phyloP scores from a whole-genome alignment of 2,113 vertebrate species.

The Scomber japonicus region DNA sequence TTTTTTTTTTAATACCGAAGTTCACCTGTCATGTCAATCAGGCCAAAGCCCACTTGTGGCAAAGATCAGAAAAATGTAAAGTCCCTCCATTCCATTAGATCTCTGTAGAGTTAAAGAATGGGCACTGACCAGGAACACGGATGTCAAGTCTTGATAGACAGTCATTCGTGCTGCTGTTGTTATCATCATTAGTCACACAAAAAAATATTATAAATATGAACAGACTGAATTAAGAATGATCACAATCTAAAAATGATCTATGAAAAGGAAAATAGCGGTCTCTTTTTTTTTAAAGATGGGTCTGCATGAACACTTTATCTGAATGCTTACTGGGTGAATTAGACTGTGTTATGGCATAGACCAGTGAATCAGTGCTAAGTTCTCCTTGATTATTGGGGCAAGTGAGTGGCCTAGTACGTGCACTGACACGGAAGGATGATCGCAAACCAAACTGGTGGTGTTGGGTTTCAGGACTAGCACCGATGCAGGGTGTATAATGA shows the following conservation, averaged over 20 bases:
- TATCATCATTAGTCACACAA: too few species aligned
- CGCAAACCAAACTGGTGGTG: background rate
- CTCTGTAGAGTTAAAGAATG: too few species aligned
- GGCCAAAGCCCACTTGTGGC: too few species aligned
- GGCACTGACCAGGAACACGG: too few species aligned
- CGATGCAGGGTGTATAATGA: background rate
- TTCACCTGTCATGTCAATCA: too few species aligned
- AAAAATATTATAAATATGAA: too few species aligned
- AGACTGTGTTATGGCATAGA: background rate
- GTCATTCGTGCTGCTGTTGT: too few species aligned
- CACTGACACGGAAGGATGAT: background rate
- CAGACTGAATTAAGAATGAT: background rate
- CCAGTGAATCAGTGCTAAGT: background rate
- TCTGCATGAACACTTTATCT: conserved; percentile 54
- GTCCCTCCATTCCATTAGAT: too few species aligned
- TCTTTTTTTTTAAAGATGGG: conserved; percentile 49
- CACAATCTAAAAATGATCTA: background rate
- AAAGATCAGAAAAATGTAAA: too few species aligned
- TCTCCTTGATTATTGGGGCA: conserved; percentile 31
- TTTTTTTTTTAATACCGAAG: too few species aligned
- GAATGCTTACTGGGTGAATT: background rate
- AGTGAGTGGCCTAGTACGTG: conserved; percentile 4
- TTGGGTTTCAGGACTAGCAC: background rate
- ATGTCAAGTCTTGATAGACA: too few species aligned
- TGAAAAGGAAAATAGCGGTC: background rate